phyloP scores from a whole-genome alignment of 2,797 vertebrate species.

The Artibeus lituratus region DNA sequence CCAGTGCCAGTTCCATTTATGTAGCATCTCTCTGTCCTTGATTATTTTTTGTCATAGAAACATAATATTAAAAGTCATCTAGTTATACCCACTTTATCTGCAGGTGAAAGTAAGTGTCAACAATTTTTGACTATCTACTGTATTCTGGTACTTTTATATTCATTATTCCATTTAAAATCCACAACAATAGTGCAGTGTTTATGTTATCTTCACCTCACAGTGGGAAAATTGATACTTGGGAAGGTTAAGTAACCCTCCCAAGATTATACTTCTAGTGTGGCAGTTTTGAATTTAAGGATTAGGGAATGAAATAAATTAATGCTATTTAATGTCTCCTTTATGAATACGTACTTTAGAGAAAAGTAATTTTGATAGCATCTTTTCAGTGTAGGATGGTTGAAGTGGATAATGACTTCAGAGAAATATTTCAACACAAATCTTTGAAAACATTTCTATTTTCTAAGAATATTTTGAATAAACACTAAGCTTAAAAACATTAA shows the following conservation, averaged over 20 bases:
- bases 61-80: neutral
- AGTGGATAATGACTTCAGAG: neutral
- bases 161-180: neutral
- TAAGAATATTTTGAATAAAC: neutral
- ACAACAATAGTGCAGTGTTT: neutral
- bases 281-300: neutral
- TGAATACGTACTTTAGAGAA: neutral
- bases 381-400: neutral
- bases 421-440: neutral
- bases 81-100: neutral
- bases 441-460: slow-evolving; percentile 12
- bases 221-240: neutral
- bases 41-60: neutral
- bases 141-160: neutral
- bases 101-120: neutral
- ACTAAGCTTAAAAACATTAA: neutral
- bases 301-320: neutral
- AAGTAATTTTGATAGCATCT: neutral
- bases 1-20: neutral
- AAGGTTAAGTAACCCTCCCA: neutral
- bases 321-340: neutral
- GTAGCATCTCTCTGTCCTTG: neutral
- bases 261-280: neutral
- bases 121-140: neutral
- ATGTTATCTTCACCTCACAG: neutral